A percentile compares a stretch with the other conserved stretches of the same genome.
Conservation (phyloP, 2,797 vertebrate species). For the Urosaurus nigricauda region DNA sequence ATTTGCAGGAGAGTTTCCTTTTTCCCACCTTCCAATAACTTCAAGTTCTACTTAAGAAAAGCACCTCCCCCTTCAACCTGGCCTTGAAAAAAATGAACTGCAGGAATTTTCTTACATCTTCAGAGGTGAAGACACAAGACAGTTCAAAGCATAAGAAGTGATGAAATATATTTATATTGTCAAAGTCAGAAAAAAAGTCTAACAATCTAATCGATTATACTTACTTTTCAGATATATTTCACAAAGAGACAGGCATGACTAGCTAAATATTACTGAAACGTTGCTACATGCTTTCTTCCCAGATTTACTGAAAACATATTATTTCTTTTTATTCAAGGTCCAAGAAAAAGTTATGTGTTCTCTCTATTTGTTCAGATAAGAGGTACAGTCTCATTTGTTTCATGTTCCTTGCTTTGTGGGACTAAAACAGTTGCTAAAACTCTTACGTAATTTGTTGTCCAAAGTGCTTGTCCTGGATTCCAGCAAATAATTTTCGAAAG, state of each 20-base stretch:
- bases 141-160: conserved; percentile 10
- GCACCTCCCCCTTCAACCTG: conserved; percentile 29
- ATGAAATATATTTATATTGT: background rate
- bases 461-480: background rate
- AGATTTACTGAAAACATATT: background rate
- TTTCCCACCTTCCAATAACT: conserved; percentile 31
- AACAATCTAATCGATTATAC: background rate
- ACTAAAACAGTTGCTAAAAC: background rate
- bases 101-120: conserved; percentile 25
- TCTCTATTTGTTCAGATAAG: background rate
- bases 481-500: background rate
- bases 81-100: conserved; percentile 27
- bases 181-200: conserved; percentile 2
- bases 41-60: conserved; percentile 50
- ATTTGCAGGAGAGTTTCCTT: conserved; percentile 40
- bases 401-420: background rate
- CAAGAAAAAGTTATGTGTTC: background rate
- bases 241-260: background rate
- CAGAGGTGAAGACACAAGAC: conserved; percentile 26
- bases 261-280: conserved; percentile 34
- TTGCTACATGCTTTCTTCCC: conserved; percentile 24
- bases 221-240: background rate
- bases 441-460: background rate
- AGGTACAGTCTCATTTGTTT: background rate
- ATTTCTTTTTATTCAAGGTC: background rate